phyloP scores from a whole-genome alignment of 2,113 vertebrate genomes.

The Miniopterus natalensis region DNA sequence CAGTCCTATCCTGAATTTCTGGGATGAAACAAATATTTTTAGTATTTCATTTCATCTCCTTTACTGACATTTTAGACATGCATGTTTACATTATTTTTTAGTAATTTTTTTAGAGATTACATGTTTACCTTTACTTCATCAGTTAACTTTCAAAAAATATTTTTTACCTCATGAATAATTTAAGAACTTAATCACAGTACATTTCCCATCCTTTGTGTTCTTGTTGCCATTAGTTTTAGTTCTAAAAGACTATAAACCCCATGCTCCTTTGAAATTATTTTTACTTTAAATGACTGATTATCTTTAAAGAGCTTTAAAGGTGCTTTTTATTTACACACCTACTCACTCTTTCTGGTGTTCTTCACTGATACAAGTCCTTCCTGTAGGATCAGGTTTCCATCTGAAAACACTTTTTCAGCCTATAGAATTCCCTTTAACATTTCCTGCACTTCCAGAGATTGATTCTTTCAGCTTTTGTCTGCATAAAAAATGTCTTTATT shows the following conservation, averaged over 20 bases:
- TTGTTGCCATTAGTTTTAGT: neutral
- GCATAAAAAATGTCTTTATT: neutral
- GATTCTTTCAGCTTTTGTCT: neutral
- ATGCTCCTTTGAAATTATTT: constrained; percentile 40
- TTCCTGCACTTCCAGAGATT: neutral
- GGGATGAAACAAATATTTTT: neutral
- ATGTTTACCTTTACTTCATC: constrained; percentile 41
- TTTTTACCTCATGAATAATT: neutral
- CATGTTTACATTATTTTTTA: neutral
- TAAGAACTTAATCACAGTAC: neutral
- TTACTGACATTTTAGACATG: neutral
- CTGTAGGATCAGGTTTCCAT: neutral
- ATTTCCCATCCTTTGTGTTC: neutral
- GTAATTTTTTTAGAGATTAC: neutral
- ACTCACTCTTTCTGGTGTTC: neutral
- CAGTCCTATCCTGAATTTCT: neutral
- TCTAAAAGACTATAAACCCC: constrained; percentile 7
- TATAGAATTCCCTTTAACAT: neutral
- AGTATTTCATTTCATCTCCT: neutral
- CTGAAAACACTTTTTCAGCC: neutral
- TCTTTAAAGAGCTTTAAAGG: neutral
- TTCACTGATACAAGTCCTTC: neutral
- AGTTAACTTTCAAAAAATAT: constrained; percentile 6
- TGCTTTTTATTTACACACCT: neutral
- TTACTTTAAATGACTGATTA: neutral